These are phyloP conservation scores for Orcinus orca DNA, from an alignment of 2,113 vertebrate species.

Conservation along the genomic window DNA sequence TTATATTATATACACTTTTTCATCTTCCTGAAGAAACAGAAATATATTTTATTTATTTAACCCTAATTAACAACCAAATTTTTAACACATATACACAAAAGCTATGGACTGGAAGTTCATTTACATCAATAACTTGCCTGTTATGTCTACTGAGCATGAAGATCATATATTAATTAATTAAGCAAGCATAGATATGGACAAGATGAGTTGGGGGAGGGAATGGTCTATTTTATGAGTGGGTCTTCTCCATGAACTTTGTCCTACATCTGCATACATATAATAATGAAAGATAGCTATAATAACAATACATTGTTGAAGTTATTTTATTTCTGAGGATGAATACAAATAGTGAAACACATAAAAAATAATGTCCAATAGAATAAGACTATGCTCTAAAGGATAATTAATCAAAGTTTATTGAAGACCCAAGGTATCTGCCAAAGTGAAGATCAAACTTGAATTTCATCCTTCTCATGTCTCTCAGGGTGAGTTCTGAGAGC, in stretches of 20 bases:
- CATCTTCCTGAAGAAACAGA: not conserved
- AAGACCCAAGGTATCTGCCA: not conserved
- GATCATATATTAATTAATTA: not conserved
- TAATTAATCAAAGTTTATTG: conserved; percentile 22
- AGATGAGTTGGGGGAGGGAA: not conserved
- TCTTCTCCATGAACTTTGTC: not conserved
- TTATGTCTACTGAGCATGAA: not conserved
- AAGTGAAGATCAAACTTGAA: conserved; percentile 7
- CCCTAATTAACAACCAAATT: not conserved
- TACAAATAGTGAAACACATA: not conserved
- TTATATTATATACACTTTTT: not conserved
- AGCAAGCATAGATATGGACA: not conserved
- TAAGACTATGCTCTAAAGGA: conserved; percentile 10
- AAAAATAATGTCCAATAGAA: not conserved
- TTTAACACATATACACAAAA: not conserved
- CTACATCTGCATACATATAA: not conserved
- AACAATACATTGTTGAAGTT: not conserved
- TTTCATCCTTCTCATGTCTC: not conserved
- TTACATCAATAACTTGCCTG: not conserved
- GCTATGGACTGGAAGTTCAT: not conserved
- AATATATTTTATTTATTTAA: not conserved
- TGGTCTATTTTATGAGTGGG: not conserved
- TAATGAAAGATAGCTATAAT: not conserved
- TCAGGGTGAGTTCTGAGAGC: not conserved
- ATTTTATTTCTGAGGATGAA: not conserved